Percentiles rank a stretch among this genome's conserved stretches.
Conservation (phyloP, 2,797 vertebrate genomes). For the Lacerta bilineata region DNA sequence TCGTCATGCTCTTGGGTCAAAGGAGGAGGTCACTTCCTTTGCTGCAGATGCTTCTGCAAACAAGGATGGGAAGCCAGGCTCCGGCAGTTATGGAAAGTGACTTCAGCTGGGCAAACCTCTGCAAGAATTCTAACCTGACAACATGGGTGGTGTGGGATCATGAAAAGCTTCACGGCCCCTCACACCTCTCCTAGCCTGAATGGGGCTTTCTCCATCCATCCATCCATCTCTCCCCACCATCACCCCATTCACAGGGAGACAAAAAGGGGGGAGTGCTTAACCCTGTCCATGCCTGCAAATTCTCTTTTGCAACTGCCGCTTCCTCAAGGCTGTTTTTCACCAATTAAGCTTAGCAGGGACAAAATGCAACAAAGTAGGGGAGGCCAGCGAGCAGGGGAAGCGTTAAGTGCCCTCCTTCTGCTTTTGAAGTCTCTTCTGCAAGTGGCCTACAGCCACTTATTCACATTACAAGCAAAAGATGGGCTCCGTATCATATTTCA, state of each 20-base stretch:
- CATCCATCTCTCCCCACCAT: background rate
- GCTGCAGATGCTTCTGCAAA: constrained; percentile 17
- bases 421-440: too few relatives aligned
- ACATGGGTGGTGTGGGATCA: background rate
- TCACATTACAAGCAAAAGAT: too few relatives aligned
- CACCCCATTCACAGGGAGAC: background rate
- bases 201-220: background rate
- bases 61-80: constrained; percentile 35
- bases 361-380: too few relatives aligned
- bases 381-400: too few relatives aligned
- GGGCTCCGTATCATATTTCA: too few relatives aligned
- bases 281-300: too few relatives aligned
- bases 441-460: too few relatives aligned
- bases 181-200: background rate
- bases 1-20: constrained; percentile 31
- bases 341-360: too few relatives aligned
- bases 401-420: too few relatives aligned
- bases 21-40: constrained; percentile 19
- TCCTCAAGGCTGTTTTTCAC: too few relatives aligned
- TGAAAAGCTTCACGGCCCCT: background rate
- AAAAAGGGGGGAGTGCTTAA: too few relatives aligned
- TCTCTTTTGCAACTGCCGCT: too few relatives aligned
- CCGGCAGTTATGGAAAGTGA: constrained; percentile 17
- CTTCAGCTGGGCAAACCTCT: background rate
- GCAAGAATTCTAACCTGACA: background rate